A percentile compares a stretch with the other conserved stretches of the same genome.
phyloP scores from a whole-genome alignment of 2,888 invertebrate genomes.

The Coenonympha arcania region DNA sequence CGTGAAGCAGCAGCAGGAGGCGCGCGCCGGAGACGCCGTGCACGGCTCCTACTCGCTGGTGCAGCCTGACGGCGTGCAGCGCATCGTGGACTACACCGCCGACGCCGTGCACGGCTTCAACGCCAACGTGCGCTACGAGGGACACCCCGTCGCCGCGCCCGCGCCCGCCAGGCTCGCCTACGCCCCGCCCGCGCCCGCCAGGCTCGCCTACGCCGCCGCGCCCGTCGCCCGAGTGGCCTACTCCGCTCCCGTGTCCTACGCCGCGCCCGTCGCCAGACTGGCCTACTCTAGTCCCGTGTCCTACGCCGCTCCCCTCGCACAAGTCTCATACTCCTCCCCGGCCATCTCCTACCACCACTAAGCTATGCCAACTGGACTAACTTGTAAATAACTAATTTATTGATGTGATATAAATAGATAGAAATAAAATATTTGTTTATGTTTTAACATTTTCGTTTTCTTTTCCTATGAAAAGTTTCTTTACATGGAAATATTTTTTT shows the following conservation, averaged over 20 bases:
- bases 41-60: constrained; percentile 68
- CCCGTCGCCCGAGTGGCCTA: constrained; percentile 40
- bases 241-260: constrained; percentile 34
- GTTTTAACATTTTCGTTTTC: constrained; percentile 22
- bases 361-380: constrained; percentile 22
- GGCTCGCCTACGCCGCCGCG: constrained; percentile 34
- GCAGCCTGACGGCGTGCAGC: constrained; percentile 62
- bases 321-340: constrained; percentile 56
- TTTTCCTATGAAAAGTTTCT: too few relatives aligned
- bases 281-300: too few relatives aligned
- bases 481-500: too few relatives aligned
- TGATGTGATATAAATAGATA: constrained; percentile 33
- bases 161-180: constrained; percentile 34
- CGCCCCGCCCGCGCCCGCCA: constrained; percentile 32
- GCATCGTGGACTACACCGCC: constrained; percentile 65
- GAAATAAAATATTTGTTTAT: constrained; percentile 43
- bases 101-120: constrained; percentile 63
- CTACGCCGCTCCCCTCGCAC: constrained; percentile 38
- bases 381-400: constrained; percentile 25
- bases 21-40: constrained; percentile 57
- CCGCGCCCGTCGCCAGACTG: constrained; percentile 35
- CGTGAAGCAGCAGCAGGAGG: constrained; percentile 63
- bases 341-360: constrained; percentile 61
- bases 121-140: constrained; percentile 64
- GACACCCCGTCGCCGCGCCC: constrained; percentile 41